Evolutionary conservation across 2,797 vertebrate genomes (phyloP), one percentile per base, ranked within the genome.

Genomic region (Antennarius maculatus): DNA sequence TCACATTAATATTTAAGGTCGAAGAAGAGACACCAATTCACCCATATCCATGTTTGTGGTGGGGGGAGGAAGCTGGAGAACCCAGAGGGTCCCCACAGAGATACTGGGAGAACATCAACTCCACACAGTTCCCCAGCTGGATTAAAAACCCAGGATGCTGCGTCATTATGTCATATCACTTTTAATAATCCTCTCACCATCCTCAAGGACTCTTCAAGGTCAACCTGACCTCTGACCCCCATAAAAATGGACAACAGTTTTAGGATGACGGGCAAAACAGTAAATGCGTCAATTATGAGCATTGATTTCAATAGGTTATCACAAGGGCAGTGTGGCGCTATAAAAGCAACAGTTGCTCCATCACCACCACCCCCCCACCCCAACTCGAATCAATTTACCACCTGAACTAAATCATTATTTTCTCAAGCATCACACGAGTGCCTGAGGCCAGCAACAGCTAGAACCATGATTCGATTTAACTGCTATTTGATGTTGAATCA

Each of bases 401-500:
- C 60, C 73, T 23, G 15, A 72, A 77, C 75, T 82, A 81, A 89
- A 90, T 88, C 79, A 79, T 42, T 47, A 16, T 41, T 66, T 58
- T 39, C 54, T 77, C 46, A 57, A 61, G 82, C 53, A 27, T n/a
- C 6, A 31, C 63, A 54, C 17, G 64, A 70, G 76, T 9, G 43
- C 71, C 60, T 1, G 51, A 31, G 79, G 71, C 54, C 37, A 51
- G 61, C 58, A n/a, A 2, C 76, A 53, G 59, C 57, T 62, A 41
- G 65, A 71, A 64, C 63, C 1, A 2, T n/a, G 57, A 45, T 81
- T 88, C 58, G 67, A 88, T 84, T 82, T 57, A 52, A 76, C 80
- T 67, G 62, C 52, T 18, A 58, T 79, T 80, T 86, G 86, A 90
- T 88, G 85, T 77, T 70, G 71, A 88, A 90, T 93, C 86, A 72